Evolutionary conservation across 1,140 invertebrate species (phyloP).

Genomic region (Cephus cinctus): DNA sequence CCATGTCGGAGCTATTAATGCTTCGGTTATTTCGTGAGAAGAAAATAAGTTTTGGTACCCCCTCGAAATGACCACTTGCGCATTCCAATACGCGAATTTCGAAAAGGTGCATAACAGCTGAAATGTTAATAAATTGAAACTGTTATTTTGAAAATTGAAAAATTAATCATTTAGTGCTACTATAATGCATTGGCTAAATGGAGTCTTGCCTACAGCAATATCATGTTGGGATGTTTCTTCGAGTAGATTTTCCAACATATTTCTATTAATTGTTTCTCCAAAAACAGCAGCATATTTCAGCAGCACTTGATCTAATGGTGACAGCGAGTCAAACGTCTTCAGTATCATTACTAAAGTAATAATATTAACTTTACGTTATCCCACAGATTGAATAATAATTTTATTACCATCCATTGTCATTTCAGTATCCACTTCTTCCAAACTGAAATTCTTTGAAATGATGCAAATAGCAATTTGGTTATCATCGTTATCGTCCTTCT

Average conservation of each 20-base stretch:
- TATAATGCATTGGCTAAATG: slow-evolving; percentile 4
- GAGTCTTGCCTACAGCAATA: slow-evolving; percentile 50
- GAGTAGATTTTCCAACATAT: slow-evolving; percentile 59
- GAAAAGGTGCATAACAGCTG: slow-evolving; percentile 61
- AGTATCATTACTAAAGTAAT: slow-evolving; percentile 56
- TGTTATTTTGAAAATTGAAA: neutral
- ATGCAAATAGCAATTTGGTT: slow-evolving; percentile 32
- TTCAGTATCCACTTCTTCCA: slow-evolving; percentile 42
- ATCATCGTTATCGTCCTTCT: slow-evolving; percentile 5
- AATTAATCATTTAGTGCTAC: neutral
- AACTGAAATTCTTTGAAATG: slow-evolving; percentile 27
- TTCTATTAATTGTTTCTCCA: slow-evolving; percentile 59
- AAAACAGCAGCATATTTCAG: slow-evolving; percentile 63
- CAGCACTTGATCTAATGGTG: slow-evolving; percentile 61
- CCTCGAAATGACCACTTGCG: slow-evolving; percentile 58
- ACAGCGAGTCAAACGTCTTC: slow-evolving; percentile 61
- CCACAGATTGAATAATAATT: neutral
- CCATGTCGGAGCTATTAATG: slow-evolving; percentile 13
- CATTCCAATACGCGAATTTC: slow-evolving; percentile 61
- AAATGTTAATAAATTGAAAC: slow-evolving; percentile 17
- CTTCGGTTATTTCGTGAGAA: slow-evolving; percentile 44
- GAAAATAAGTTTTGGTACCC: slow-evolving; percentile 35
- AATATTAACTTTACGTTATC: slow-evolving; percentile 1
- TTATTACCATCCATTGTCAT: slow-evolving; percentile 47
- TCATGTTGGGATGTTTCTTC: slow-evolving; percentile 46